Conservation (phyloP, 2,888 invertebrate genomes). For the Rhopalosiphum nymphaeae region DNA sequence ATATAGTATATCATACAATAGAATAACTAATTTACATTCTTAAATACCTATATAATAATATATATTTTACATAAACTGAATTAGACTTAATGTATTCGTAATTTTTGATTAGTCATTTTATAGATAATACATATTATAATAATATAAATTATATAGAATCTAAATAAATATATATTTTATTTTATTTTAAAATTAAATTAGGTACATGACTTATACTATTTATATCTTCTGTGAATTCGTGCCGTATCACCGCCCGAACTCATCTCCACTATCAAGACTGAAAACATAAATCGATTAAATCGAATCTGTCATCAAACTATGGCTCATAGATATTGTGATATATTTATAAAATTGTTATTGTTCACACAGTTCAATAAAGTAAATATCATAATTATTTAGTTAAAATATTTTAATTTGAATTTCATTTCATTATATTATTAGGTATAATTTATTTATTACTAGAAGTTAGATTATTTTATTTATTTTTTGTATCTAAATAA, state of each 20-base stretch:
- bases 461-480: not conserved
- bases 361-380: not conserved
- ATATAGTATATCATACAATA: not conserved
- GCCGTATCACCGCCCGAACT: not conserved
- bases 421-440: not conserved
- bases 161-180: not conserved
- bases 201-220: not conserved
- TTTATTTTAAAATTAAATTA: not conserved
- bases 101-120: not conserved
- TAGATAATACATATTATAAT: not conserved
- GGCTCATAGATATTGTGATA: not conserved
- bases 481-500: no score
- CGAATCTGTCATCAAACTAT: not conserved
- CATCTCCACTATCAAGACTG: not conserved
- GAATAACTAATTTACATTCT: no score
- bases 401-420: not conserved
- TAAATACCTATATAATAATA: no score
- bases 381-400: not conserved
- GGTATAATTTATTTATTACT: not conserved
- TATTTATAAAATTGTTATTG: not conserved
- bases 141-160: not conserved
- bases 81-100: not conserved
- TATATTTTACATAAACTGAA: not conserved
- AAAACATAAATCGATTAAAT: not conserved
- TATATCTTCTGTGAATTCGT: not conserved